phyloP scores from a whole-genome alignment of 2,113 vertebrate genomes.

The Marcusenius ussheri region DNA sequence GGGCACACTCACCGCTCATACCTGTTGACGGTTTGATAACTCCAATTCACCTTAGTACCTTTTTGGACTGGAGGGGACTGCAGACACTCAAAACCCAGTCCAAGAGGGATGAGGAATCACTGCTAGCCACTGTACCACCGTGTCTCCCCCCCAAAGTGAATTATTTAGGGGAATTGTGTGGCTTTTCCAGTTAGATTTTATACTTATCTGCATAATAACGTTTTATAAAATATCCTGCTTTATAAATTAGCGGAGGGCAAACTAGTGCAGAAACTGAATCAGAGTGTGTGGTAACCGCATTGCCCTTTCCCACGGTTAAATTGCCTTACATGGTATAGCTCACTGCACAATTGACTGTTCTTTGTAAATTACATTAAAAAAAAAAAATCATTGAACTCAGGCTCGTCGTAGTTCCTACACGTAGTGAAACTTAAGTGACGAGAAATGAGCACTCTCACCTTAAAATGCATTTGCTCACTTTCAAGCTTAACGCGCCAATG shows the following conservation, averaged over 20 bases:
- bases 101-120: neutral
- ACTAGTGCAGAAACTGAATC: neutral
- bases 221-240: neutral
- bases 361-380: neutral
- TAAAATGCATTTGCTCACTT: neutral
- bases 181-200: neutral
- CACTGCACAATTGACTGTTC: neutral
- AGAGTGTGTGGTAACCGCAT: neutral
- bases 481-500: neutral
- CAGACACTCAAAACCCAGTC: neutral
- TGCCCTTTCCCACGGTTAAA: neutral
- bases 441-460: neutral
- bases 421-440: neutral
- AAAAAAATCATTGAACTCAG: neutral
- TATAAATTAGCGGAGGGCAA: neutral
- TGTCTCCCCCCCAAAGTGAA: neutral
- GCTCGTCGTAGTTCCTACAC: neutral
- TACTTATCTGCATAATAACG: neutral
- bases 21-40: neutral
- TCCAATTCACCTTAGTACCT: neutral
- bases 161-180: neutral
- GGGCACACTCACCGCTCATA: neutral
- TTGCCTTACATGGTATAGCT: neutral
- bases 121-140: neutral
- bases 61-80: neutral